These are phyloP conservation scores for Aselliscus stoliczkanus DNA, from an alignment of 2,797 vertebrate species.

Conservation along the genomic window DNA sequence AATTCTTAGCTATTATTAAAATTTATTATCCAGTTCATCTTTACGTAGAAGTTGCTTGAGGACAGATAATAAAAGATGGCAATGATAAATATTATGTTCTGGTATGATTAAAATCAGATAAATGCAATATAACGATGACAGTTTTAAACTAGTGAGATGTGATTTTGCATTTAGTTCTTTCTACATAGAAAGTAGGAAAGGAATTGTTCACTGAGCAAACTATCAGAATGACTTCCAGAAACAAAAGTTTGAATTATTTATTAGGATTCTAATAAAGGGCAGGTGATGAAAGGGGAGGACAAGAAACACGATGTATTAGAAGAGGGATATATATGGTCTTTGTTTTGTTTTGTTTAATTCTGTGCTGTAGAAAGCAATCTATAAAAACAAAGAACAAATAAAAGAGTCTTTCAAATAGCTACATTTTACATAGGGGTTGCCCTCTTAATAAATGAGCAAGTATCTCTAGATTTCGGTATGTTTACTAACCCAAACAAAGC, in stretches of 20 bases:
- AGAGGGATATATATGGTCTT: background rate
- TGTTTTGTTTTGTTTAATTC: background rate
- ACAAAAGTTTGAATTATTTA: constrained; percentile 15
- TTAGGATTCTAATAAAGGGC: background rate
- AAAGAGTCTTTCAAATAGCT: background rate
- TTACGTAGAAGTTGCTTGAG: background rate
- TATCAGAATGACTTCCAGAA: background rate
- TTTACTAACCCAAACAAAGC: background rate
- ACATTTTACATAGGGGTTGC: background rate
- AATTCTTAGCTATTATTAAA: background rate
- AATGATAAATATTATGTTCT: background rate
- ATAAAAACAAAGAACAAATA: background rate
- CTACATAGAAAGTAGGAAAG: background rate
- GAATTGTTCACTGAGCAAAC: background rate
- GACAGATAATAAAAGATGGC: background rate
- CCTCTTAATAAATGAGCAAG: background rate
- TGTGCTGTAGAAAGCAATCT: background rate
- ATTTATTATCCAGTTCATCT: background rate
- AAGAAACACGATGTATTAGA: background rate
- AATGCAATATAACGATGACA: background rate
- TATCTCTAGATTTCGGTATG: background rate
- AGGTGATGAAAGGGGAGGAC: background rate
- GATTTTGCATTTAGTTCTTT: background rate
- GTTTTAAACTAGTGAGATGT: background rate
- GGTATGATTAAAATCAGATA: background rate